Evolutionary conservation across 1,140 invertebrate genomes (phyloP), one percentile per base, ranked within the genome.

Genomic region (Drosophila hydei): DNA sequence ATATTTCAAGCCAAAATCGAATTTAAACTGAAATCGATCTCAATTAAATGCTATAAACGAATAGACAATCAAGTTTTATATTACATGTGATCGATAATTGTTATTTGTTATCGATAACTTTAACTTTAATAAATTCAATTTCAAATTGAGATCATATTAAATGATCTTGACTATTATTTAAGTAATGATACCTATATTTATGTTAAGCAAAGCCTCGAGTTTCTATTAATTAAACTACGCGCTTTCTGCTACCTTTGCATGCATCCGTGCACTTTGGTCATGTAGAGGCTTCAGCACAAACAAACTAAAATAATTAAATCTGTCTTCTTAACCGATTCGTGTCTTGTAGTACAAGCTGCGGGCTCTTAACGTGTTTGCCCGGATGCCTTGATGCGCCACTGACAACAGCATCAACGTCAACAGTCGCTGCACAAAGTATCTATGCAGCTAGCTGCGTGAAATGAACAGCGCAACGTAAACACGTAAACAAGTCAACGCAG

Each of bases 401-500:
- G 27, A 62, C 38, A 48, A 61, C 27, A 52, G 52, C 58, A 69
- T 45, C 56, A 54, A 54, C 30, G 52, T 42, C 50, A 47, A 69
- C 58, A 52, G 47, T 30, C 12, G 36, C 56, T 45, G 9, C 56
- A 51, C 60, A 52, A 38, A 52, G 60, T 65, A 40, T 58, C 69
- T 55, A 33, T 55, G 58, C 61, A 14, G 36, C n/a, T 45, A 51
- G 21, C 43, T 56, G 52, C 19, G 30, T 33, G 50, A 52, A 58
- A 21, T 61, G 21, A 18, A 40, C 25, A 36, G 33, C 50, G 38
- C 38, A 64, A 23, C 38, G 59, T 58, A 56, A 81, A 77, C 78
- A 77, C 79, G 79, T 84, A 84, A 84, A 84, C 79, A 84, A 84
- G 79, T 84, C 79, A 84, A 58, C 58, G 43, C 60, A 76, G 79